Evolutionary conservation across 2,113 vertebrate species (phyloP), one percentile per base, ranked within the genome.

Genomic region (Channa maculata): DNA sequence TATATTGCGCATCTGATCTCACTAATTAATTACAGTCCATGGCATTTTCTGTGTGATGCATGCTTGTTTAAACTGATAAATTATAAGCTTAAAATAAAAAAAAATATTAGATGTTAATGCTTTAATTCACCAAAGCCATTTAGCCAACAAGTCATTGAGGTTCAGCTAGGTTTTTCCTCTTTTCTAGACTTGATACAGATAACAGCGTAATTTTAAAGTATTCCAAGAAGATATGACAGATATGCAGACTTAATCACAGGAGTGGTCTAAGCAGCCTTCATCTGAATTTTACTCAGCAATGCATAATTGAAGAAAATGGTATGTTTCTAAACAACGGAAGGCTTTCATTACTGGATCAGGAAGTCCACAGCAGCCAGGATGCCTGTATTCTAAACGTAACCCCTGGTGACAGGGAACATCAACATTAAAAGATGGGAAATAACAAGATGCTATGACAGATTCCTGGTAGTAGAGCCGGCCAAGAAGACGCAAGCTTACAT

Each of bases 291-390:
- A 45, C 67, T 75, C 54, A 85, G 79, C 91, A 91, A 91, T 79
- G 82, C n/a, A 67, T 88, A 88, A 90, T 82, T 88, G 82, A 51
- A 45, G 79, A 65, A 82, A 85, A 85, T 73, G 66, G 58, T 59
- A 77, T 5, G 24, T 84, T 84, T 87, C 73, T 82, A 91, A 91
- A 92, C 83, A 88, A 88, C 83, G 86, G 87, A 91, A 92, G 75
- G 86, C 90, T 89, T 89, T 88, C 80, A 92, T 92, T 86, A 91
- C 76, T 55, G 77, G 50, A 64, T 37, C 82, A 86, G 90, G 85
- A 94, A 91, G 85, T 82, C 52, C 67, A 64, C 24, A 34, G 70
- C 66, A 85, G 74, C 61, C 83, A 77, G 74, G 45, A 4, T 63
- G 85, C 78, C 78, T 70, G 67, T 34, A 71, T 15, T 63, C 84